Base-by-base conservation (phyloP, 1,140 invertebrate species). In the Lycorma delicatula region DNA sequence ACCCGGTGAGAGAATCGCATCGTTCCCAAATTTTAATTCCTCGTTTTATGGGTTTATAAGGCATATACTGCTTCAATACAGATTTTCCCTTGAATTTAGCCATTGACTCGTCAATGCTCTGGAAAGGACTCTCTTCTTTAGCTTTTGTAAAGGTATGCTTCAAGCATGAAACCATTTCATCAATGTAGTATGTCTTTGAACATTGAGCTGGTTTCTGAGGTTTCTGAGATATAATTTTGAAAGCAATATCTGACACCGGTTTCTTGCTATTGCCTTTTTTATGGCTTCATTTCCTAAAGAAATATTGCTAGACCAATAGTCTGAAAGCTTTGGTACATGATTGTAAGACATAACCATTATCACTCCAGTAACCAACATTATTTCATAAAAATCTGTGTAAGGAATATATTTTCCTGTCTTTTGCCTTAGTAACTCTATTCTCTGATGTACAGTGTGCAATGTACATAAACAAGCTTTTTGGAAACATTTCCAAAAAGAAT, bases 1-100 rank as follows among this genome's bases (percentile, higher is more conserved):
- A 67, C 9, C 68, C 65, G 38, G 56, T 61, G 12, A 60, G 18
- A 29, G 66, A 36, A 59, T 71, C 66, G 54, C 63, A 63, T 31
- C 63, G 26, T 34, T 60, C 31, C 66, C 68, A 70, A 20, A 70
- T 59, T 63, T 70, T 70, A 41, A 70, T 68, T 18, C 70, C 70
- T 49, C 64, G 41, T 63, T 72, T 70, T 18, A 64, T 66, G 3
- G 66, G 65, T 54, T 71, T 71, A 27, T 69, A 23, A 20, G 68
- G 68, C 20, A 67, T 16, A 57, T 70, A 71, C 56, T 70, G 64
- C 47, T 68, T 65, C n/a, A 66, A 50, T 3, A 61, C 52, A 28
- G 63, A 63, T 18, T 60, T 41, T 3, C 66, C 66, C 26, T 67
- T 66, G 58, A 66, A 68, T 58, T 64, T 66, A 7, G 57, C 60